Evolutionary conservation across 37 sponge, comb jelly and placozoan genomes (phyloP).

Genomic region (Eunapius fragilis): DNA sequence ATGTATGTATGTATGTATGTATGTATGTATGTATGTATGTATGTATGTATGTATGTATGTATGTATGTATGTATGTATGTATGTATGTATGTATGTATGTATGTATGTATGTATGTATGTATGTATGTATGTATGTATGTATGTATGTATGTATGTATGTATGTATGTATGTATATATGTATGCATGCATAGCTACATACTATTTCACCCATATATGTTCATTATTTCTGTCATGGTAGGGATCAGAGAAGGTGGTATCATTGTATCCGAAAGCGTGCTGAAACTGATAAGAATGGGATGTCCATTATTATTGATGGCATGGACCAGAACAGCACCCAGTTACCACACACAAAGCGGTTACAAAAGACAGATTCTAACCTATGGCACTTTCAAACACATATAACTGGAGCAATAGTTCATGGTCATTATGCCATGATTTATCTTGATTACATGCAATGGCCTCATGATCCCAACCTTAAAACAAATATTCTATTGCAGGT

Average conservation of each 20-base stretch:
- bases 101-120: no score
- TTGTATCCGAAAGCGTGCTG: conserved; percentile 7
- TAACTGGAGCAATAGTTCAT: conserved; percentile 31
- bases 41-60: no score
- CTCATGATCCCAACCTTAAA: conserved; percentile 61
- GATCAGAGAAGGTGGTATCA: conserved; percentile 14
- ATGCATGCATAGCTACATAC: no score
- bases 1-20: no score
- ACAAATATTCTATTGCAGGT: conserved; percentile 8
- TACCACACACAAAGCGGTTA: conserved; percentile 3
- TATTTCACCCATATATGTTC: no score
- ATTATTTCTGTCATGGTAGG: not conserved
- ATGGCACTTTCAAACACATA: conserved; percentile 36
- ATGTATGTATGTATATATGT: no score
- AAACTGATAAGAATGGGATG: conserved; percentile 4
- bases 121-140: no score
- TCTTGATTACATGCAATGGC: conserved; percentile 29
- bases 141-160: no score
- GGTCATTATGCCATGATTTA: conserved; percentile 4
- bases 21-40: no score
- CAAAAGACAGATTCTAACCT: conserved; percentile 37
- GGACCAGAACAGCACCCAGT: conserved; percentile 40
- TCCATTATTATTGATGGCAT: conserved; percentile 56
- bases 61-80: no score
- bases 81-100: no score